phyloP scores from a whole-genome alignment of 1,140 invertebrate species.

The Dendrolimus punctatus region DNA sequence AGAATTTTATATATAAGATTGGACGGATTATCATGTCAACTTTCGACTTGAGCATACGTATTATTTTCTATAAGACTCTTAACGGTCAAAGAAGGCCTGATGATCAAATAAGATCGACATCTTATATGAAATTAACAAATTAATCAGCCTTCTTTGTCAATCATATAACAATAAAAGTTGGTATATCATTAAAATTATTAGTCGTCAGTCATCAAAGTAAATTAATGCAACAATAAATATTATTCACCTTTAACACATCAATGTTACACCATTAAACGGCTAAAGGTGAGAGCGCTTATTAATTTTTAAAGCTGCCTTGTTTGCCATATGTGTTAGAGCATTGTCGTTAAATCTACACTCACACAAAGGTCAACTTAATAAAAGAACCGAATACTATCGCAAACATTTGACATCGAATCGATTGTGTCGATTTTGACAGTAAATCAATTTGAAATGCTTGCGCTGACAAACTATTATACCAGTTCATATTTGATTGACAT shows the following conservation, averaged over 20 bases:
- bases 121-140: no score
- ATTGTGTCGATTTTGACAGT: constrained; percentile 60
- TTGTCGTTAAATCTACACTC: constrained; percentile 20
- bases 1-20: no score
- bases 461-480: constrained; percentile 2
- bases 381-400: constrained; percentile 41
- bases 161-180: no score
- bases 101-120: no score
- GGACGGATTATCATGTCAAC: no score
- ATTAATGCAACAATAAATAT: neutral
- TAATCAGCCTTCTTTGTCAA: no score
- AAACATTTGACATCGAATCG: constrained; percentile 51
- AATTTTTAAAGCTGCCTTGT: constrained; percentile 18
- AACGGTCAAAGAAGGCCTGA: no score
- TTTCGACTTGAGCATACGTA: no score
- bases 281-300: constrained; percentile 10
- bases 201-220: no score
- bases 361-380: constrained; percentile 39
- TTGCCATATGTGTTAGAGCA: constrained; percentile 26
- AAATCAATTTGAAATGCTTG: constrained; percentile 49
- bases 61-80: no score
- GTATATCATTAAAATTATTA: no score
- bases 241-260: constrained; percentile 5
- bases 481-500: neutral
- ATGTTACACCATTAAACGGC: constrained; percentile 12